Base-by-base conservation (phyloP, 2,113 vertebrate genomes). In the Thomomys bottae region DNA sequence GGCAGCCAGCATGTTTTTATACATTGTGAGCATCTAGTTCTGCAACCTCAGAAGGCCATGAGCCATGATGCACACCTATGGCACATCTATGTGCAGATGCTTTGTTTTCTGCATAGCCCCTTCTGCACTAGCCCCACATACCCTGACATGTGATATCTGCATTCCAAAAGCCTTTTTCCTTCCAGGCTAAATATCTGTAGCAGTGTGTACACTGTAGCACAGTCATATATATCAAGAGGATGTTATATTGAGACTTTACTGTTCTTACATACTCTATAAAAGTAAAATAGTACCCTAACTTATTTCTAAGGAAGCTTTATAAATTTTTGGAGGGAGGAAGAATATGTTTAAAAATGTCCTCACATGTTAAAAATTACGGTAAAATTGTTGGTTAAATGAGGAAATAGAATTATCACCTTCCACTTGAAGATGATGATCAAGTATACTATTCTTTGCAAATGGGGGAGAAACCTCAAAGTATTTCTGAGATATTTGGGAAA, bases 241-340 rank as follows among this genome's bases (percentile, higher is more conserved):
- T 92, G 86, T 64, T 95, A 54, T 84, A 11, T 92, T 63, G 73
- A 70, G 20, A 20, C 73, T 10, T 6, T 67, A 64, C 3, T n/a
- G 84, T 68, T 18, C 42, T 38, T 6, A 49, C 34, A 6, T 24
- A 81, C 6, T 71, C 5, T 54, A 8, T 68, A 63, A 92, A 95
- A 94, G 75, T 63, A 80, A 87, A 84, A 79, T 21, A 84, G 75
- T 21, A 49, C 57, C 20, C 10, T 40, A n/a, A 70, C 45, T 63
- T 24, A 75, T 94, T 68, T 75, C 1, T 73, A 70, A 54, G 36
- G 30, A 5, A 68, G 42, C 23, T 77, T 2, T 49, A 94, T 28
- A 57, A 14, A 9, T 73, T 79, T 73, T 11, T 18, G 57, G 24
- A 8, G 15, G 14, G 67, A 70, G 63, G 8, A 64, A 32, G 89